A percentile compares a stretch with the other conserved stretches of the same genome.
These are phyloP conservation scores for Sitodiplosis mosellana DNA, from an alignment of 1,140 invertebrate genomes.

Conservation along the genomic window DNA sequence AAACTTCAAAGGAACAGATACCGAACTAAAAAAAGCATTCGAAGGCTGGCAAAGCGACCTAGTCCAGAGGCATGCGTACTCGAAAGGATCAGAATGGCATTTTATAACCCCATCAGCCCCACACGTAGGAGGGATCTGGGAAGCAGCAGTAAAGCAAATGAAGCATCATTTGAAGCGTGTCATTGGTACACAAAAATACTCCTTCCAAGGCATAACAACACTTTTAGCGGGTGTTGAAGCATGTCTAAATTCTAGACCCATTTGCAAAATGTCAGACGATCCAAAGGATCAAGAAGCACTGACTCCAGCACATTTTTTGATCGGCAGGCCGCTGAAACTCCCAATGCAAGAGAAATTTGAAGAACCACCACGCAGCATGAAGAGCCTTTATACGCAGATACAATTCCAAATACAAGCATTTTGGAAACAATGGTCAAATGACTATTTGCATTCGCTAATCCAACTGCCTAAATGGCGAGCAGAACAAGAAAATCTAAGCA, in stretches of 20 bases:
- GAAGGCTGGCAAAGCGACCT: neutral
- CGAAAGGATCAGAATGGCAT: neutral
- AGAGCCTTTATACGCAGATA: too few relatives aligned
- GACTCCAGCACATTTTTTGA: conserved; percentile 22
- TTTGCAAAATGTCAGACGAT: conserved; percentile 11
- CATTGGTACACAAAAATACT: conserved; percentile 7
- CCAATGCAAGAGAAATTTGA: neutral
- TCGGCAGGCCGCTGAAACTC: conserved; percentile 8
- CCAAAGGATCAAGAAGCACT: conserved; percentile 11
- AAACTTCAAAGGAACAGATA: conserved; percentile 13
- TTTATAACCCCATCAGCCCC: conserved; percentile 7
- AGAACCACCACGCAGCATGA: too few relatives aligned
- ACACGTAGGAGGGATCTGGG: conserved; percentile 21
- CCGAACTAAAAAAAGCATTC: conserved; percentile 2
- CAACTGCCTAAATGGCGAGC: conserved; percentile 7
- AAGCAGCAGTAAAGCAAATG: conserved; percentile 15
- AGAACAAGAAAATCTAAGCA: conserved; percentile 7
- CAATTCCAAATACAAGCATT: conserved; percentile 2
- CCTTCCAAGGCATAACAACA: conserved; percentile 14
- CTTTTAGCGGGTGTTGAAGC: conserved; percentile 11
- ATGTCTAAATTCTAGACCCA: conserved; percentile 15
- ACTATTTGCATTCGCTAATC: conserved; percentile 8
- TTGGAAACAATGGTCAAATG: conserved; percentile 8
- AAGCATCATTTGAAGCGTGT: conserved; percentile 13
- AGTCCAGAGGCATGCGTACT: neutral